Evolutionary conservation across 2,113 vertebrate species (phyloP).

Genomic region (Ptyas mucosa): DNA sequence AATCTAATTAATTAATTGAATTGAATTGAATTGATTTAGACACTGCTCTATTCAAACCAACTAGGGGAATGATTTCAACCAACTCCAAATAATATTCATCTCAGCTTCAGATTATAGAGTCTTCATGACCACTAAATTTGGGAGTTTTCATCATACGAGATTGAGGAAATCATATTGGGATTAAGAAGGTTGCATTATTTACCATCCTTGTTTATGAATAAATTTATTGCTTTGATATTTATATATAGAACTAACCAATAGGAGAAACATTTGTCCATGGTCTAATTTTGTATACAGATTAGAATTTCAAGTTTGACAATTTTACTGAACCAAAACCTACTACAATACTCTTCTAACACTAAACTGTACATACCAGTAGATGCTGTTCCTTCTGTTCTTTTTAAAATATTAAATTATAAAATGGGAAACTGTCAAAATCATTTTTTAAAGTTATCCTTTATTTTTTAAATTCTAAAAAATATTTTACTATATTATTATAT

Average conservation of each 20-base stretch:
- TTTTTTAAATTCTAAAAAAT: conserved; percentile 48
- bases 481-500: conserved; percentile 47
- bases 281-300: conserved; percentile 31
- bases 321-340: conserved; percentile 16
- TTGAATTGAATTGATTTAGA: not conserved
- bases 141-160: not conserved
- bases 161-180: not conserved
- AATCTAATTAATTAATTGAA: not conserved
- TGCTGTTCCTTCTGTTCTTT: not conserved
- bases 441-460: conserved; percentile 31
- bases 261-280: not conserved
- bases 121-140: not conserved
- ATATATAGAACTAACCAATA: not conserved
- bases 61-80: not conserved
- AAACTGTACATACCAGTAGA: not conserved
- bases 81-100: not conserved
- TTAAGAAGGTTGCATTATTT: not conserved
- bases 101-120: not conserved
- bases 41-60: not conserved
- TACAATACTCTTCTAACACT: not conserved
- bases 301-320: not conserved
- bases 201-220: not conserved
- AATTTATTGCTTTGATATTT: not conserved
- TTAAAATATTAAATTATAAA: not conserved
- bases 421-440: conserved; percentile 28